These are phyloP conservation scores for Drosophila miranda DNA, from an alignment of 1,140 invertebrate genomes.

Conservation along the genomic window DNA sequence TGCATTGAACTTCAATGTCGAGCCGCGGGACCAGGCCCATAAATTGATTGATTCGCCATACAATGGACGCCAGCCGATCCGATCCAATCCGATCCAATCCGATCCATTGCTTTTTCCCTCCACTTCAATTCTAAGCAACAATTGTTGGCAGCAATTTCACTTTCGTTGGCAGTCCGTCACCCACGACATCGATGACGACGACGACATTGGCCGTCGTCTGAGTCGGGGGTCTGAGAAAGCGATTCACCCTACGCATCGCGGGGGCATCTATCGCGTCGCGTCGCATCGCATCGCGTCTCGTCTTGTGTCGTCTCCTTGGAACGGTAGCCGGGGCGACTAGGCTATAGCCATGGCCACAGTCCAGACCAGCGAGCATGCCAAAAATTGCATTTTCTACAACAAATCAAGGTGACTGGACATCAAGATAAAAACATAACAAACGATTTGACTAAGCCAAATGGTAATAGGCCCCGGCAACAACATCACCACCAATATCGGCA, in stretches of 20 bases:
- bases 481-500: slow-evolving; percentile 21
- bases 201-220: slow-evolving; percentile 19
- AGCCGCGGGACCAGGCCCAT: slow-evolving; percentile 46
- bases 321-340: slow-evolving; percentile 38
- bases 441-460: slow-evolving; percentile 79
- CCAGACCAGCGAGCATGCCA: slow-evolving; percentile 59
- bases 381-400: slow-evolving; percentile 80
- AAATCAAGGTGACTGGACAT: slow-evolving; percentile 81
- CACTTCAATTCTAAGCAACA: slow-evolving; percentile 59
- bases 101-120: slow-evolving; percentile 40
- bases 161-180: slow-evolving; percentile 65
- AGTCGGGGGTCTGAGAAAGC: slow-evolving; percentile 43
- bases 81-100: too few species aligned
- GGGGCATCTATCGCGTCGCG: slow-evolving; percentile 19
- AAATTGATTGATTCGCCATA: slow-evolving; percentile 61
- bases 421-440: slow-evolving; percentile 81
- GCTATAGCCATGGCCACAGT: slow-evolving; percentile 8
- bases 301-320: slow-evolving; percentile 14
- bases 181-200: slow-evolving; percentile 31
- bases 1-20: slow-evolving; percentile 49
- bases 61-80: slow-evolving; percentile 18
- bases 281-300: not conserved
- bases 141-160: slow-evolving; percentile 46
- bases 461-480: slow-evolving; percentile 68
- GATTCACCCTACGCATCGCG: slow-evolving; percentile 66